Conservation (phyloP, 2,797 vertebrate species). For the Miichthys miiuy region DNA sequence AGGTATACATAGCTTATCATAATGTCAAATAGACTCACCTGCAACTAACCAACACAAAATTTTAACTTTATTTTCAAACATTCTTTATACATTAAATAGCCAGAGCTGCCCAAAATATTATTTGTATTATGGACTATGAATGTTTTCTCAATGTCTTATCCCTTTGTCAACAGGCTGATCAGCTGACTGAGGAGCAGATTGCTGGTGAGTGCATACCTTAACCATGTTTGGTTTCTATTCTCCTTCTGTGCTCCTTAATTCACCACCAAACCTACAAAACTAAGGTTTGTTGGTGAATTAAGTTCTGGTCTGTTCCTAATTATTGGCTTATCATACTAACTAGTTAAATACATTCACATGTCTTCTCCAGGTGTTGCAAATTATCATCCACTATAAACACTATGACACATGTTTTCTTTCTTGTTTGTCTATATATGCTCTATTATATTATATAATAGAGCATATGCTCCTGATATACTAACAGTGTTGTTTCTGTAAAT, state of each 20-base stretch:
- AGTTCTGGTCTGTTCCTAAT: neutral
- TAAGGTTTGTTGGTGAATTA: neutral
- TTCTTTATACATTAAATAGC: too few species aligned
- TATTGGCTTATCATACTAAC: neutral
- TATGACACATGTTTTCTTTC: neutral
- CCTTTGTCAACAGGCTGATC: conserved; percentile 87
- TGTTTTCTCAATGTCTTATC: conserved; percentile 34
- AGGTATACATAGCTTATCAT: neutral
- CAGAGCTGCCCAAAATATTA: neutral
- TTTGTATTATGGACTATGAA: neutral
- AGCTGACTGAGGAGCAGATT: conserved; percentile 94
- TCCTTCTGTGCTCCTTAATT: neutral
- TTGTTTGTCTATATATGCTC: neutral
- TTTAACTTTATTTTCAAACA: neutral
- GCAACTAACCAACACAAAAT: neutral
- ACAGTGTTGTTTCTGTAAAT: conserved; percentile 27
- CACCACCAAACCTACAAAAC: conserved; percentile 24
- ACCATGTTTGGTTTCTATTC: conserved; percentile 27
- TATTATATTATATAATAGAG: too few species aligned
- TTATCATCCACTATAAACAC: too few species aligned
- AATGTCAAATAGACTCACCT: neutral
- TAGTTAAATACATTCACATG: conserved; percentile 7
- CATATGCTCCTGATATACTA: neutral
- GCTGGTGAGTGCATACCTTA: conserved; percentile 86
- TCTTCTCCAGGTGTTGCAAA: conserved; percentile 1